These are phyloP conservation scores for Trichogramma evanescens DNA, from an alignment of 2,888 invertebrate species.

Conservation along the genomic window DNA sequence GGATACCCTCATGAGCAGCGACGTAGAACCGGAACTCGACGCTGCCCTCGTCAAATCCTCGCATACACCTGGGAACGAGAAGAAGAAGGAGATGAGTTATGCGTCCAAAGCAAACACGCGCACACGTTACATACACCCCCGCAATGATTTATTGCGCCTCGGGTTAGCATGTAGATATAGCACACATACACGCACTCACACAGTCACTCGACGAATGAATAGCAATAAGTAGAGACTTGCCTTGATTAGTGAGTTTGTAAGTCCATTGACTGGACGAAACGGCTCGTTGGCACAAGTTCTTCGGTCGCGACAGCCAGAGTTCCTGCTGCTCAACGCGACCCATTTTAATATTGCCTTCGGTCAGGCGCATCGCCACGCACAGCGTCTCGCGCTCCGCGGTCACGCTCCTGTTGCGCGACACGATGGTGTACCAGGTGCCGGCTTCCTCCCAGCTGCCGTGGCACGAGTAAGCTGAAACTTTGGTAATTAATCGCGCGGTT, in stretches of 20 bases:
- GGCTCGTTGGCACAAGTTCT: conserved; percentile 37
- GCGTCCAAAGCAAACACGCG: not conserved
- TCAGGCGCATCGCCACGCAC: conserved; percentile 41
- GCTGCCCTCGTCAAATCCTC: conserved; percentile 42
- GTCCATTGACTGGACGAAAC: conserved; percentile 32
- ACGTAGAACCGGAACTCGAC: conserved; percentile 39
- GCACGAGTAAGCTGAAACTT: conserved; percentile 60
- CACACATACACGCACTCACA: too few relatives aligned
- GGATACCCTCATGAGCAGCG: conserved; percentile 36
- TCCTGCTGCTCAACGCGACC: conserved; percentile 35
- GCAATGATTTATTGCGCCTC: too few relatives aligned
- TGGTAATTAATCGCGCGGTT: conserved; percentile 2
- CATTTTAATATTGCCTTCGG: conserved; percentile 29
- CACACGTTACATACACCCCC: too few relatives aligned
- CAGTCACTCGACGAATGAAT: not conserved
- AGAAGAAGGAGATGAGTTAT: not conserved
- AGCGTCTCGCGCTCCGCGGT: conserved; percentile 31
- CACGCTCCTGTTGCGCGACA: conserved; percentile 47
- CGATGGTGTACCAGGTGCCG: conserved; percentile 60
- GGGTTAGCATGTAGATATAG: too few relatives aligned
- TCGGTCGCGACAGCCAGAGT: conserved; percentile 37
- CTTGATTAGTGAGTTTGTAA: conserved; percentile 41
- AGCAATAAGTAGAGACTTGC: conserved; percentile 23
- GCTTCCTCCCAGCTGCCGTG: conserved; percentile 68
- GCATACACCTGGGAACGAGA: conserved; percentile 38